These are phyloP conservation scores for Typhlichthys subterraneus DNA, from an alignment of 2,797 vertebrate species.

Conservation along the genomic window DNA sequence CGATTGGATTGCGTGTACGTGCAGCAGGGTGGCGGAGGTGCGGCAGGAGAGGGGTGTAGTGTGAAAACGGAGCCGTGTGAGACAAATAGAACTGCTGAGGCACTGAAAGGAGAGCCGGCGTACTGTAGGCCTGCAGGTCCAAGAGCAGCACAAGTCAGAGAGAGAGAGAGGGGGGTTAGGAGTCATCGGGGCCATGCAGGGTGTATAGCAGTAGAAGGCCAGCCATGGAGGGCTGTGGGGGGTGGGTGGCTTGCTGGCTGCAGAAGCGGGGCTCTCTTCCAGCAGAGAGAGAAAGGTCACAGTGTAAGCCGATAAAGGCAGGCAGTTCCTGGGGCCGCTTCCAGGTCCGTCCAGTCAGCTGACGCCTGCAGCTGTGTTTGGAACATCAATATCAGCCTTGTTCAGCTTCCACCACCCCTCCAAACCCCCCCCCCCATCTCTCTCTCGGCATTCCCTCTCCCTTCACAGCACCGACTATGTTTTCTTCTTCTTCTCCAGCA, in stretches of 20 bases:
- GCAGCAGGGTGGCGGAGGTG: slow-evolving; percentile 48
- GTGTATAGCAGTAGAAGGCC: slow-evolving; percentile 42
- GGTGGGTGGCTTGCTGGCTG: slow-evolving; percentile 19
- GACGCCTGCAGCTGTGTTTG: slow-evolving; percentile 80
- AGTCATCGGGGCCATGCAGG: slow-evolving; percentile 34
- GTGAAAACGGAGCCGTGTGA: slow-evolving; percentile 61
- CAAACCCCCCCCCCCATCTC: slow-evolving; percentile 22
- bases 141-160: slow-evolving; percentile 48
- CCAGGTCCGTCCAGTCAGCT: slow-evolving; percentile 82
- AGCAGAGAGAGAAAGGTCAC: slow-evolving; percentile 83
- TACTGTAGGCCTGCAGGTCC: slow-evolving; percentile 53
- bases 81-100: slow-evolving; percentile 71
- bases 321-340: slow-evolving; percentile 70
- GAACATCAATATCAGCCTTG: slow-evolving; percentile 82
- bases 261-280: slow-evolving; percentile 62
- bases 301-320: slow-evolving; percentile 81
- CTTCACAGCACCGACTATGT: slow-evolving; percentile 1
- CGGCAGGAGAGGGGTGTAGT: slow-evolving; percentile 56
- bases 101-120: slow-evolving; percentile 53
- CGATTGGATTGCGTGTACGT: neutral
- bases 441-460: slow-evolving; percentile 55
- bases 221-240: slow-evolving; percentile 20
- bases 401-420: slow-evolving; percentile 59
- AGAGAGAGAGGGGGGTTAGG: slow-evolving; percentile 34
- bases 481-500: slow-evolving; percentile 64